Conservation (phyloP, 2,888 invertebrate species). For the Epistrophe grossulariae region DNA sequence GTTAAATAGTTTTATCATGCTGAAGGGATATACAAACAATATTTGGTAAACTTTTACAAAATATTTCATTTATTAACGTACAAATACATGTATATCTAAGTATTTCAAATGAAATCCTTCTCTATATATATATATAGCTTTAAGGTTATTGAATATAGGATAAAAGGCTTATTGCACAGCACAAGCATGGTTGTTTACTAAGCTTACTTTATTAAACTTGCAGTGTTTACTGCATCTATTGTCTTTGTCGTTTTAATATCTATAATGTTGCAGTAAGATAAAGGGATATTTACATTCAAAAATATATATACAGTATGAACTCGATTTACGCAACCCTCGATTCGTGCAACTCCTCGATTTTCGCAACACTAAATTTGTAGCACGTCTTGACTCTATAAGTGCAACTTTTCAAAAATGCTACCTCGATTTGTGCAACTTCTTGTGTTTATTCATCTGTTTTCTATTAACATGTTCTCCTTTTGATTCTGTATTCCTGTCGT, state of each 20-base stretch:
- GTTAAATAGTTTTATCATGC: background rate
- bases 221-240: constrained; percentile 2
- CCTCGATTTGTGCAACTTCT: no score
- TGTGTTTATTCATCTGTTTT: no score
- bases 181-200: background rate
- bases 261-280: background rate
- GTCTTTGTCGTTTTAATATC: background rate
- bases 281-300: no score
- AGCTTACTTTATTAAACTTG: constrained; percentile 15
- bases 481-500: no score
- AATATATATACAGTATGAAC: constrained; percentile 49
- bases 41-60: background rate
- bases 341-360: constrained; percentile 53
- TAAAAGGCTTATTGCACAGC: background rate
- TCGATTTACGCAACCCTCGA: constrained; percentile 59
- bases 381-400: no score
- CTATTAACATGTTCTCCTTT: no score
- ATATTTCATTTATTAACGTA: background rate
- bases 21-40: background rate
- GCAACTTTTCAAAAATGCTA: no score
- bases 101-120: background rate
- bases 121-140: background rate
- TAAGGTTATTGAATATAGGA: constrained; percentile 10
- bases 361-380: constrained; percentile 35
- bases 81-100: no score